These are phyloP conservation scores for Copidosoma floridanum DNA, from an alignment of 1,140 invertebrate species.

Conservation along the genomic window DNA sequence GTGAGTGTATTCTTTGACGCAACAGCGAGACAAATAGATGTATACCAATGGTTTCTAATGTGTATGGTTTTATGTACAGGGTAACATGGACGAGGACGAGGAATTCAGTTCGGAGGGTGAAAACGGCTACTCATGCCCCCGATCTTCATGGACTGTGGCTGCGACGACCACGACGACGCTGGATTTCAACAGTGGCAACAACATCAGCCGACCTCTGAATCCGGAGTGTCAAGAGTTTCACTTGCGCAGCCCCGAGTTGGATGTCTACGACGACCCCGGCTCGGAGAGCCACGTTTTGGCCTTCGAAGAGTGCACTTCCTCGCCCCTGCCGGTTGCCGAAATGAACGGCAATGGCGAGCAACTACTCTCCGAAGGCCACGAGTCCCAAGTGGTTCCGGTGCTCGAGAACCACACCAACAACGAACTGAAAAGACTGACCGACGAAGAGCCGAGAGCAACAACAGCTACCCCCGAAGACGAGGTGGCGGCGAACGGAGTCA, in stretches of 20 bases:
- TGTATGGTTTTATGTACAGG: constrained; percentile 3
- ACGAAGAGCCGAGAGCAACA: constrained; percentile 13
- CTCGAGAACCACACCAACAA: constrained; percentile 26
- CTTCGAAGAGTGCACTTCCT: too few relatives aligned
- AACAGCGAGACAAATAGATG: too few relatives aligned
- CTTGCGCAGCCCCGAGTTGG: neutral
- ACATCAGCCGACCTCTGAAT: constrained; percentile 43
- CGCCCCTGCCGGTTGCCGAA: too few relatives aligned
- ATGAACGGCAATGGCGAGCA: too few relatives aligned
- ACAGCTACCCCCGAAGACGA: neutral
- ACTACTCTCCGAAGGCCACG: neutral
- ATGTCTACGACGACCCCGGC: too few relatives aligned
- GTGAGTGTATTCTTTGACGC: constrained; percentile 16
- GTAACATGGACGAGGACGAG: constrained; percentile 42
- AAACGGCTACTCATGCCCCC: constrained; percentile 32
- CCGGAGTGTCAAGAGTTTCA: constrained; percentile 52
- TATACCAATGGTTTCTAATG: too few relatives aligned
- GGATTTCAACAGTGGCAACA: constrained; percentile 1
- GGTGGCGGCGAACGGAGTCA: neutral
- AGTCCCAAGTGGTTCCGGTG: neutral
- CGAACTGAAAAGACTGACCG: constrained; percentile 36
- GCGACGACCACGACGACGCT: constrained; percentile 3
- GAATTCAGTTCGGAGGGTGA: constrained; percentile 48
- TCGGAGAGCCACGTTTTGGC: too few relatives aligned
- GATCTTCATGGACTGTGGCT: constrained; percentile 24